Base-by-base conservation (phyloP, 2,888 invertebrate species). In the Rhagium mordax region DNA sequence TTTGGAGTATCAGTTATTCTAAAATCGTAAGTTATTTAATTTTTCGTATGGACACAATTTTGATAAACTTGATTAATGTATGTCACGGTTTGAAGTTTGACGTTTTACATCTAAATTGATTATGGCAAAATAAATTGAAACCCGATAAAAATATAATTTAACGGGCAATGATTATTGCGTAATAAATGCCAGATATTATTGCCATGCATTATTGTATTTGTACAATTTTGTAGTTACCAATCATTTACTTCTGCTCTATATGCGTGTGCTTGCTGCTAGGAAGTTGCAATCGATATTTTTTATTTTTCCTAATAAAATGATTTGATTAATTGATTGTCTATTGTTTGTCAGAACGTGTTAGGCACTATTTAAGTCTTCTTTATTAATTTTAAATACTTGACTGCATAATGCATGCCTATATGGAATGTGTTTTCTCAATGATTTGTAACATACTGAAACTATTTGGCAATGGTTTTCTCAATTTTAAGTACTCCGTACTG, bases 31-130 rank as follows among this genome's bases (percentile, higher is more conserved):
- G 67, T 67, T 18, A 51, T 57, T 67, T 8, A 27, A 16, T 29
- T 41, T 53, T 51, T n/a, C 41, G 24, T 64, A 62, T 47, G 13
- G n/a, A 10, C 3, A 27, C 16, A 24, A 27, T 49, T 21, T 64
- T 64, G 51, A 53, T 20, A 53, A 55, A 24, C 24, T 24, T 51
- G 33, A 41, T 29, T 60, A 60, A 33, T 60, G 59, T 20, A 51
- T 61, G 61, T 48, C 61, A 48, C n/a, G 21, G 61, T 20, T 51
- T 64, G 49, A 62, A 24, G 62, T 51, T 62, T 64, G 51, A 64
- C 64, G 15, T 64, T 51, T 64, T 64, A 33, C 15, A 15, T 27
- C 16, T 18, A 16, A 8, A 33, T 33, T 16, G 29, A 20, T 29
- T 29, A 20, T 60, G 33, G 33, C 7, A 29, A 60, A 29, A 16